Evolutionary conservation across 2,888 invertebrate genomes (phyloP).

Genomic region (Dascillus cervinus): DNA sequence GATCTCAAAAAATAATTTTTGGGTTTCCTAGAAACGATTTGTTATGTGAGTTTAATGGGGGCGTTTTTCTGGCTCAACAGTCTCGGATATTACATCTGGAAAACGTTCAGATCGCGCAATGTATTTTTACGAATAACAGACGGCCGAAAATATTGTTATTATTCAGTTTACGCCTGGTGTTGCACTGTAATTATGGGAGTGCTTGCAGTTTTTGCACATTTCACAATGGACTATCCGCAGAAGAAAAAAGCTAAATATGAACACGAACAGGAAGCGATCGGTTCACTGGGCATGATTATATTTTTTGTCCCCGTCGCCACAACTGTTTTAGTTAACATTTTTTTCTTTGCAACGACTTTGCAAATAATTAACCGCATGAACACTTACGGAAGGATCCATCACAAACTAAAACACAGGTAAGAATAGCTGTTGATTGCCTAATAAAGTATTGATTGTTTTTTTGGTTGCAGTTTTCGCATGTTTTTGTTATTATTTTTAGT

Average conservation of each 20-base stretch:
- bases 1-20: constrained; percentile 11
- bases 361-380: constrained; percentile 73
- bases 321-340: constrained; percentile 68
- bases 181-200: constrained; percentile 62
- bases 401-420: constrained; percentile 77
- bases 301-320: constrained; percentile 78
- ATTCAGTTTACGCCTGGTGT: constrained; percentile 75
- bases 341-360: constrained; percentile 72
- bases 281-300: constrained; percentile 74
- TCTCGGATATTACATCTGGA: constrained; percentile 82
- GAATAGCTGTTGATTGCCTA: constrained; percentile 10
- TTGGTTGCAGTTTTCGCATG: constrained; percentile 71
- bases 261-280: constrained; percentile 66
- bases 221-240: constrained; percentile 62
- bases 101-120: constrained; percentile 77
- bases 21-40: constrained; percentile 68
- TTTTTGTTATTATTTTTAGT: constrained; percentile 66
- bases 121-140: constrained; percentile 79
- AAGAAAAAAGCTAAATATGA: constrained; percentile 46
- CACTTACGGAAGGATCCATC: constrained; percentile 79
- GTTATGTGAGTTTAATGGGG: constrained; percentile 67
- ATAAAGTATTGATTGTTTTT: constrained; percentile 18
- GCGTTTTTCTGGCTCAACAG: constrained; percentile 85
- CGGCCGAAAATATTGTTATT: constrained; percentile 80
- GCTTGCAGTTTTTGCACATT: constrained; percentile 74